Percentiles rank a stretch among this genome's conserved stretches.
phyloP scores from a whole-genome alignment of 2,797 vertebrate species.

The Melanotaenia pygmaea region DNA sequence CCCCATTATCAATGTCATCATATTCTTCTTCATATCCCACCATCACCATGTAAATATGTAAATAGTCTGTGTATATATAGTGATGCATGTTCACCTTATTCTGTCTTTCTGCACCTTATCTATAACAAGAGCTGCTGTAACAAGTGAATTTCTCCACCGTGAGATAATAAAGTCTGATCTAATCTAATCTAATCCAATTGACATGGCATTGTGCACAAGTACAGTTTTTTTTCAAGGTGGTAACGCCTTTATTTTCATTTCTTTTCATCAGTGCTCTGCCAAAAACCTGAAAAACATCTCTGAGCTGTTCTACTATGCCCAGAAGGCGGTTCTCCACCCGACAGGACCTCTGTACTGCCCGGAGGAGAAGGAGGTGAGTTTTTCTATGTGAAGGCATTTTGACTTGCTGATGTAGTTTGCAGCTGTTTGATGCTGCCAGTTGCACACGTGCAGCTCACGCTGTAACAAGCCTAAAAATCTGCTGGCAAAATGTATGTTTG shows the following conservation, averaged over 20 bases:
- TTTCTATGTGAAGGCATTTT: background rate
- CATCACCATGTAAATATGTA: no score
- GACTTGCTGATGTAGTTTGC: background rate
- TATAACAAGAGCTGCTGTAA: no score
- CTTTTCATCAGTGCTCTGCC: conserved; percentile 90
- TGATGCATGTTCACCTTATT: no score
- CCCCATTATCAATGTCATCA: no score
- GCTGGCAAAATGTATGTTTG: background rate
- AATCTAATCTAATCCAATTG: no score
- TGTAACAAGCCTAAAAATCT: background rate
- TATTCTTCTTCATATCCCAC: no score
- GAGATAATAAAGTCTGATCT: no score
- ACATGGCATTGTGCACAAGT: background rate
- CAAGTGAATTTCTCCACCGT: no score
- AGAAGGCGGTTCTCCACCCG: conserved; percentile 98
- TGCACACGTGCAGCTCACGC: background rate
- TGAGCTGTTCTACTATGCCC: conserved; percentile 98
- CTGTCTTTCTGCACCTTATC: no score
- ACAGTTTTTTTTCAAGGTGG: background rate
- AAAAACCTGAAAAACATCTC: conserved; percentile 99
- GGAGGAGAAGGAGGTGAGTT: conserved; percentile 96
- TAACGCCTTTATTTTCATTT: background rate
- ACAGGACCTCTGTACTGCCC: conserved; percentile 97
- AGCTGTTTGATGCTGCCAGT: fast-evolving
- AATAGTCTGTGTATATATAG: no score